These are phyloP conservation scores for Meteorus sp. DNA, from an alignment of 1,140 invertebrate species.

Conservation along the genomic window DNA sequence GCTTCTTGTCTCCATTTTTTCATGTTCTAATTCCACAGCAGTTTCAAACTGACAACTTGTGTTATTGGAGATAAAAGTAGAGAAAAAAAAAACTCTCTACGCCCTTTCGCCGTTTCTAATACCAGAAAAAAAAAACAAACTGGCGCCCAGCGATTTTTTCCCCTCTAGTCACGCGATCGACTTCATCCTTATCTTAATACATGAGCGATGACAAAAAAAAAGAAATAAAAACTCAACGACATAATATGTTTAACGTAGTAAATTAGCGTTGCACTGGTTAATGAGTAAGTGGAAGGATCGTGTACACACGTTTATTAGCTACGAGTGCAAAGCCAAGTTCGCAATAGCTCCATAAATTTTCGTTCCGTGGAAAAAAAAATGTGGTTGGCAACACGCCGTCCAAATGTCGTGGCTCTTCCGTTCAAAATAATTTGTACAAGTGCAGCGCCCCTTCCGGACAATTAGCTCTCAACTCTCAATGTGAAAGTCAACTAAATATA, in stretches of 20 bases:
- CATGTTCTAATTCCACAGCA: no score
- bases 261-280: neutral
- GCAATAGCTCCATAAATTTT: slow-evolving; percentile 31
- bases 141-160: no score
- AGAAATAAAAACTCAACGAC: neutral
- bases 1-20: no score
- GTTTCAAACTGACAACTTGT: no score
- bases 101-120: no score
- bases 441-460: slow-evolving; percentile 29
- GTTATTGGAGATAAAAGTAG: no score
- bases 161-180: no score
- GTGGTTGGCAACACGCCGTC: slow-evolving; percentile 38
- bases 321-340: slow-evolving; percentile 9
- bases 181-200: no score
- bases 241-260: neutral
- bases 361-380: slow-evolving; percentile 22
- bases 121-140: no score
- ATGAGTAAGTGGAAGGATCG: neutral
- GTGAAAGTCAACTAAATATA: slow-evolving; percentile 27
- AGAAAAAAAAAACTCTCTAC: no score
- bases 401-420: slow-evolving; percentile 41
- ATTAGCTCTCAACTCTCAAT: slow-evolving; percentile 22
- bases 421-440: slow-evolving; percentile 35
- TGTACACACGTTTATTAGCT: no score
- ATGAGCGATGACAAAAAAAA: no score